These are phyloP conservation scores for Bugulina stolonifera DNA, from an alignment of 2,888 invertebrate species.

Conservation along the genomic window DNA sequence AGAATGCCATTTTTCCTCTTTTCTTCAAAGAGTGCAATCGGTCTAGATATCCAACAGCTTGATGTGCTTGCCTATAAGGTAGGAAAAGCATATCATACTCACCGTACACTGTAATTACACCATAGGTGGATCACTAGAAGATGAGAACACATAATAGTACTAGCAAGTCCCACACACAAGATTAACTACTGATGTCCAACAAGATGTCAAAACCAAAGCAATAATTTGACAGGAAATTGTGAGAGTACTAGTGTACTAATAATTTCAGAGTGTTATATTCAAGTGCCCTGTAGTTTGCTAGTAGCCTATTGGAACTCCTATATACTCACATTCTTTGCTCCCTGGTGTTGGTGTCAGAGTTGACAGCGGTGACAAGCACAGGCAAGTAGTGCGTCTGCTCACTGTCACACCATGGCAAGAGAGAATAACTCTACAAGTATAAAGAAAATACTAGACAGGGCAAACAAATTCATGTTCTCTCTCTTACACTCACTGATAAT, in stretches of 20 bases:
- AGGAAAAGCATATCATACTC: too few species aligned
- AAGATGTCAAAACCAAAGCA: too few species aligned
- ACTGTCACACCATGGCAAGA: slow-evolving; percentile 80
- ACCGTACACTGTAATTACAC: too few species aligned
- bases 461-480: background rate
- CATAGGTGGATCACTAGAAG: too few species aligned
- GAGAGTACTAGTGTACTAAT: too few species aligned
- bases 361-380: slow-evolving; percentile 71
- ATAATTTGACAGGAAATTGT: too few species aligned
- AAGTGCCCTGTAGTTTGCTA: too few species aligned
- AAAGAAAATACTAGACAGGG: background rate
- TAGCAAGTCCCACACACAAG: too few species aligned
- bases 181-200: too few species aligned
- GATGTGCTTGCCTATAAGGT: slow-evolving; percentile 62
- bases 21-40: slow-evolving; percentile 70
- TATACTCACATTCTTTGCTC: slow-evolving; percentile 39
- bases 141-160: too few species aligned
- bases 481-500: too few species aligned
- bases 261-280: too few species aligned
- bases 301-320: background rate
- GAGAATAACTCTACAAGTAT: slow-evolving; percentile 34
- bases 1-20: slow-evolving; percentile 72
- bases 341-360: slow-evolving; percentile 57
- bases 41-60: slow-evolving; percentile 71
- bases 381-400: slow-evolving; percentile 78